phyloP scores from a whole-genome alignment of 2,888 invertebrate genomes.

The Hemicrepidius hirtus region DNA sequence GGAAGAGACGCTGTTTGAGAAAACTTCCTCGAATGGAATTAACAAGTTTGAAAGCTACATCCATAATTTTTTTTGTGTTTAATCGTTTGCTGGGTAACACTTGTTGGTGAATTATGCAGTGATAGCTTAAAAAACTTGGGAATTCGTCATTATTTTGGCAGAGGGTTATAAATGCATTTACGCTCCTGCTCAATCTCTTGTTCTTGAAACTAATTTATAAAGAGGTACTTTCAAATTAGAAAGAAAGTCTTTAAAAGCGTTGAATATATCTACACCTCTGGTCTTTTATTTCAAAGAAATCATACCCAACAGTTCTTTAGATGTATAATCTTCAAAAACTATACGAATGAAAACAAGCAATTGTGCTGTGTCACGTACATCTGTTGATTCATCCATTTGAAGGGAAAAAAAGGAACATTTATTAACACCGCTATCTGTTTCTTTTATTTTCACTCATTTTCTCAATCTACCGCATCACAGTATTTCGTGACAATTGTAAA shows the following conservation, averaged over 20 bases:
- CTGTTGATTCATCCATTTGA: slow-evolving; percentile 33
- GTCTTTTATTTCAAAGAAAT: slow-evolving; percentile 54
- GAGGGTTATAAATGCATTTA: slow-evolving; percentile 17
- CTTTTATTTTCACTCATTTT: slow-evolving; percentile 20
- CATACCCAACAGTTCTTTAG: slow-evolving; percentile 51
- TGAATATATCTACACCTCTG: slow-evolving; percentile 35
- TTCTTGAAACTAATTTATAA: slow-evolving; percentile 26
- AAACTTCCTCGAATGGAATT: slow-evolving; percentile 32
- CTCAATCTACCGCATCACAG: slow-evolving; percentile 47
- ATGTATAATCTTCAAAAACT: slow-evolving; percentile 51
- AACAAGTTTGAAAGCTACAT: slow-evolving; percentile 49
- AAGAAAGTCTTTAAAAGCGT: slow-evolving; percentile 42
- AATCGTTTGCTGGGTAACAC: slow-evolving; percentile 14
- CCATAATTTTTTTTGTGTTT: slow-evolving; percentile 28
- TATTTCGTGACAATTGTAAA: slow-evolving; percentile 51
- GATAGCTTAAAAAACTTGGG: slow-evolving; percentile 16
- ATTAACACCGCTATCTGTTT: slow-evolving; percentile 20
- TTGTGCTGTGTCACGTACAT: slow-evolving; percentile 43
- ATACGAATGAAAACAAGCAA: slow-evolving; percentile 52
- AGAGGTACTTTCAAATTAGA: slow-evolving; percentile 7
- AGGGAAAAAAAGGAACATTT: slow-evolving; percentile 41
- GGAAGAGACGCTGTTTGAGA: slow-evolving; percentile 30
- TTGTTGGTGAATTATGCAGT: slow-evolving; percentile 30
- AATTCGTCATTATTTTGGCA: slow-evolving; percentile 22
- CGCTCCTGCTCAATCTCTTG: slow-evolving; percentile 19